Percentiles rank a stretch among this genome's conserved stretches.
These are phyloP conservation scores for Celastrina argiolus DNA, from an alignment of 2,888 invertebrate species.

Conservation along the genomic window DNA sequence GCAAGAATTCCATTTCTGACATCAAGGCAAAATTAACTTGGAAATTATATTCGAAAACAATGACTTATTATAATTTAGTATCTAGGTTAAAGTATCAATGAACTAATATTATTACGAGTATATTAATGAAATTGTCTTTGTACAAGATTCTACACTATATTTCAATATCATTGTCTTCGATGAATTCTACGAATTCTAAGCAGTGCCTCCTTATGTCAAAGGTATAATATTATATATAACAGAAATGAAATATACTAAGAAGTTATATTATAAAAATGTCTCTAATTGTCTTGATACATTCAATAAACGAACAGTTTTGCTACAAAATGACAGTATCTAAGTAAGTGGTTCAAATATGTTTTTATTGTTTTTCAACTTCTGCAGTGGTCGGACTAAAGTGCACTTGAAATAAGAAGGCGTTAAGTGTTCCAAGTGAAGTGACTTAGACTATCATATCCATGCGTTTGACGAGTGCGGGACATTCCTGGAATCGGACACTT, in stretches of 20 bases:
- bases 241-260: background rate
- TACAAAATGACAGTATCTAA: background rate
- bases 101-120: background rate
- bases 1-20: background rate
- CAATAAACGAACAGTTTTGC: background rate
- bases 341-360: slow-evolving; percentile 16
- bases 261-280: background rate
- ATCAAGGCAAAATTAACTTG: background rate
- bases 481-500: slow-evolving; percentile 39
- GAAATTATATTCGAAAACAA: background rate
- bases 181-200: background rate
- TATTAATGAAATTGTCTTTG: background rate
- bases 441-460: slow-evolving; percentile 35
- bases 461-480: slow-evolving; percentile 32
- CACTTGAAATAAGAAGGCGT: slow-evolving; percentile 35
- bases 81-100: background rate
- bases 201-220: background rate
- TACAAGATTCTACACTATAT: background rate
- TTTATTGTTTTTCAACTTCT: slow-evolving; percentile 25
- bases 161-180: slow-evolving; percentile 3
- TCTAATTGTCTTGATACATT: background rate
- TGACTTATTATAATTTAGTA: background rate
- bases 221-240: background rate
- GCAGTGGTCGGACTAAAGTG: slow-evolving; percentile 23
- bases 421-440: slow-evolving; percentile 32